phyloP scores from a whole-genome alignment of 1,140 invertebrate species.

The Hyles vespertilio region DNA sequence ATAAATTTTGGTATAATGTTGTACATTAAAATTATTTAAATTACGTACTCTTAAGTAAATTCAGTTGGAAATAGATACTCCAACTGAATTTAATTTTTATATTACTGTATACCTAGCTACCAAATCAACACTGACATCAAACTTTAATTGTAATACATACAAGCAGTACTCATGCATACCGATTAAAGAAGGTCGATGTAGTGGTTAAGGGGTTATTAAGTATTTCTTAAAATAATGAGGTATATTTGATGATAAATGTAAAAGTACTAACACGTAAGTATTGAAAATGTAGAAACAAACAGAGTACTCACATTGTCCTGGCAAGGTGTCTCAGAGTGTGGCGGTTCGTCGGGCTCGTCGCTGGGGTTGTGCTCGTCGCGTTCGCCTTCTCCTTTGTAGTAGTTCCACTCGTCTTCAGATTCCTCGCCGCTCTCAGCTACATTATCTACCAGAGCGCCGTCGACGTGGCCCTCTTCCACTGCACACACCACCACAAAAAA shows the following conservation, averaged over 20 bases:
- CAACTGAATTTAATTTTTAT: no score
- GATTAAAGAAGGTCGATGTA: no score
- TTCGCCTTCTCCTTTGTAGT: constrained; percentile 80
- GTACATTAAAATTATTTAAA: no score
- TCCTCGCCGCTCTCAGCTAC: constrained; percentile 84
- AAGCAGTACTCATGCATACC: no score
- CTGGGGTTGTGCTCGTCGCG: constrained; percentile 45
- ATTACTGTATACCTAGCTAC: no score
- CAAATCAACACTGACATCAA: no score
- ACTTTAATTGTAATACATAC: no score
- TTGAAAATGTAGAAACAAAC: not conserved
- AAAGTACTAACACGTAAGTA: no score
- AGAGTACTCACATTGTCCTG: constrained; percentile 63
- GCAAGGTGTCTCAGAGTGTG: constrained; percentile 66
- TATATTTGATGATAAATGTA: not conserved
- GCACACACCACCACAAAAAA: constrained; percentile 38
- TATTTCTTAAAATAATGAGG: not conserved
- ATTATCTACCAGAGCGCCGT: constrained; percentile 79
- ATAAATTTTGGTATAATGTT: no score
- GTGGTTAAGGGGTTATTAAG: no score
- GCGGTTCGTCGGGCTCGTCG: constrained; percentile 58
- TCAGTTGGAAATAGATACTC: no score
- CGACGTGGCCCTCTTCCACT: constrained; percentile 65
- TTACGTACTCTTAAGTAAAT: no score
- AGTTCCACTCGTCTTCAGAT: constrained; percentile 88